These are phyloP conservation scores for Trogon melanurus DNA, from an alignment of 2,113 vertebrate genomes.

Conservation along the genomic window DNA sequence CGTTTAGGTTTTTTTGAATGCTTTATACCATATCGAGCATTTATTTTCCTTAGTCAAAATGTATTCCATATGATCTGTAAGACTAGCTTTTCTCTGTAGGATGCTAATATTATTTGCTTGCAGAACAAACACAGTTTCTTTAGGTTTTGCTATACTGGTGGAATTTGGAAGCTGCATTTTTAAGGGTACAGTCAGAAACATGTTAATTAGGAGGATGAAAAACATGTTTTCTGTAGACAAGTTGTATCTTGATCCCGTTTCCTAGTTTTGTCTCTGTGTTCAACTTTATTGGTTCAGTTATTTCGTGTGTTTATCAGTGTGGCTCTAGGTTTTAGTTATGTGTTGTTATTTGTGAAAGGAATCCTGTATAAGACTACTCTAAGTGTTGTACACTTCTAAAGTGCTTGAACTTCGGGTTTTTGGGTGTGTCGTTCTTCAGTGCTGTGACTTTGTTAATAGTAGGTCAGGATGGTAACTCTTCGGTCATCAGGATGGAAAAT, in stretches of 20 bases:
- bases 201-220: background rate
- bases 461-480: background rate
- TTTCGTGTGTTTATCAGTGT: background rate
- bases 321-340: background rate
- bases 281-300: background rate
- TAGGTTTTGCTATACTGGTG: background rate
- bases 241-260: background rate
- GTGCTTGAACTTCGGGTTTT: background rate
- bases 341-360: background rate
- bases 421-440: background rate
- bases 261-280: background rate
- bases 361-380: fast-evolving
- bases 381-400: background rate
- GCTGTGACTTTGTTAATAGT: background rate
- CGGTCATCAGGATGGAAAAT: background rate
- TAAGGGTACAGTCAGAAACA: background rate
- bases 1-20: background rate
- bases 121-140: background rate
- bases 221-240: background rate
- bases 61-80: background rate
- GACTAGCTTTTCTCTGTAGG: background rate
- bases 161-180: background rate
- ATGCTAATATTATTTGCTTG: background rate
- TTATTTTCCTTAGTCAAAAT: background rate
- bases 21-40: background rate